A percentile compares a stretch with the other conserved stretches of the same genome.
Conservation (phyloP, 30 jellyfish, hydroid and myxozoan genomes). For the Hydractinia symbiolongicarpus region DNA sequence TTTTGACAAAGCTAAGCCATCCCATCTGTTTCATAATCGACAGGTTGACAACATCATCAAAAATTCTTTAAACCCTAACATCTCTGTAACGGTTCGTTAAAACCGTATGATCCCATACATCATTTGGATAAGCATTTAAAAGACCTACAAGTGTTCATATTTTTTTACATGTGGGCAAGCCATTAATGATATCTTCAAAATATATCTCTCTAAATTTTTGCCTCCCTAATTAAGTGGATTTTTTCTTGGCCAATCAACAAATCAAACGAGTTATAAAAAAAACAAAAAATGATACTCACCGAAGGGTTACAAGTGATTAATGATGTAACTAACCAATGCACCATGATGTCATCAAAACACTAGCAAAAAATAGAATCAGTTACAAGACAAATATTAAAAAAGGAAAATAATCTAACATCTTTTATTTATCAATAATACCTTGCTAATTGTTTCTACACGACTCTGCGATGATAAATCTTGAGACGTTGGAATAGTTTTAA, state of each 20-base stretch:
- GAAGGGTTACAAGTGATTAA: slow-evolving; percentile 24
- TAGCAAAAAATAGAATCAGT: neutral
- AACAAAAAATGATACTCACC: neutral
- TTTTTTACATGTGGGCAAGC: too few species aligned
- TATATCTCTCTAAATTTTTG: too few species aligned
- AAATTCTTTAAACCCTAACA: too few species aligned
- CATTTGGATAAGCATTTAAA: too few species aligned
- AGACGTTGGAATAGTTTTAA: neutral
- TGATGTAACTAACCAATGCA: slow-evolving; percentile 31
- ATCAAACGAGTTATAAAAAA: neutral
- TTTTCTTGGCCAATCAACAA: neutral
- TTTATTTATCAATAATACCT: neutral
- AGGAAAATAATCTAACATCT: neutral
- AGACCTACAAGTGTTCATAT: too few species aligned
- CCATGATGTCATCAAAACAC: slow-evolving; percentile 48
- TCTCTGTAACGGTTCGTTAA: too few species aligned
- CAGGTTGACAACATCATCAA: too few species aligned
- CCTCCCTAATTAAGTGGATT: too few species aligned
- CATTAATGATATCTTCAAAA: too few species aligned
- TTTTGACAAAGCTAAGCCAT: too few species aligned
- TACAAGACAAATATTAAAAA: neutral
- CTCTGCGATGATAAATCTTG: neutral
- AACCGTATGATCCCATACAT: too few species aligned
- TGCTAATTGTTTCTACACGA: slow-evolving; percentile 31
- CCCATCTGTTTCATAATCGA: too few species aligned